A percentile compares a stretch with the other conserved stretches of the same genome.
phyloP scores from a whole-genome alignment of 30 jellyfish, hydroid and myxozoan species.

The Catostylus mosaicus region DNA sequence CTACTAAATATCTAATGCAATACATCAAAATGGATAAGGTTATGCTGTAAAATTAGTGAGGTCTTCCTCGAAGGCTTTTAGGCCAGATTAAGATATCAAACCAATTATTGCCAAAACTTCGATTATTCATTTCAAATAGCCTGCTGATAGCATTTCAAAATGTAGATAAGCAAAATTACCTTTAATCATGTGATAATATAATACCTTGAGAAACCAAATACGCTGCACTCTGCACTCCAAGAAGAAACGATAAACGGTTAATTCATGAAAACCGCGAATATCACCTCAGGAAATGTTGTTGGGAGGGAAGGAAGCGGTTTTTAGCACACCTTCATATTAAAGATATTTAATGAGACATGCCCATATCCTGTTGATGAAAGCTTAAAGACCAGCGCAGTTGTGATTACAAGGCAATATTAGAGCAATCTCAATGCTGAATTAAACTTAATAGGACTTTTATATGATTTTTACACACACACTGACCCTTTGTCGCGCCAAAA shows the following conservation, averaged over 20 bases:
- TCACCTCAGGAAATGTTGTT: slow-evolving; percentile 4
- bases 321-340: slow-evolving; percentile 1
- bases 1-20: no score
- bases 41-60: no score
- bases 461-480: neutral
- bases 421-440: neutral
- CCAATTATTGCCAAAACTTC: no score
- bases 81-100: no score
- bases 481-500: slow-evolving; percentile 5
- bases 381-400: slow-evolving; percentile 7
- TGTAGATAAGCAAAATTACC: no score
- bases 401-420: neutral
- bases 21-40: no score
- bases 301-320: slow-evolving; percentile 33
- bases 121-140: no score
- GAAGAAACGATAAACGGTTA: neutral
- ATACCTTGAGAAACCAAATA: no score
- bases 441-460: neutral
- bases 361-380: slow-evolving; percentile 36
- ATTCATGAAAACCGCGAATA: neutral
- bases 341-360: slow-evolving; percentile 10
- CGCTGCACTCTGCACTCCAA: neutral
- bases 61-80: no score
- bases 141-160: no score
- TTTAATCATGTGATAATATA: no score